phyloP scores from a whole-genome alignment of 2,888 invertebrate species.

The Eupithecia centaureata region DNA sequence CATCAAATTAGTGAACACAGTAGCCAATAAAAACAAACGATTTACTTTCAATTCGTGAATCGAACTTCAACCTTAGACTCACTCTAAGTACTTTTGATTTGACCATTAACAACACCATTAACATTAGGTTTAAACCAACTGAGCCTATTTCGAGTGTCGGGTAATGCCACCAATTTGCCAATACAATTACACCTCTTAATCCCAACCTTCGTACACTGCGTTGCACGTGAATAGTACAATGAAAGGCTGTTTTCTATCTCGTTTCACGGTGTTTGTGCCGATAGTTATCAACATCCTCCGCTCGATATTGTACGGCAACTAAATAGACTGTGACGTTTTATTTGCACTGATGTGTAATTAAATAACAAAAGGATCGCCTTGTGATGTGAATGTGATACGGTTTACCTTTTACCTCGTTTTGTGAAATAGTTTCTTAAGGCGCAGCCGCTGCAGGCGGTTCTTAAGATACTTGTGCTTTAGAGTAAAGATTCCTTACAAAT shows the following conservation, averaged over 20 bases:
- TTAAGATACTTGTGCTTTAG: no score
- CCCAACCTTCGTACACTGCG: conserved; percentile 39
- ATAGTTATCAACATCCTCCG: conserved; percentile 46
- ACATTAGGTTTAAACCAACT: neutral
- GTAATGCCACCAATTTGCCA: conserved; percentile 37
- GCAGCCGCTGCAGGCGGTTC: no score
- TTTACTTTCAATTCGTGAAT: neutral
- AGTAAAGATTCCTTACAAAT: no score
- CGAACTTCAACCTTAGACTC: neutral
- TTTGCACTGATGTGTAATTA: conserved; percentile 42
- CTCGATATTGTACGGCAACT: conserved; percentile 47
- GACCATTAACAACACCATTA: neutral
- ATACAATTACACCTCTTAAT: conserved; percentile 36
- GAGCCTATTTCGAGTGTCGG: neutral
- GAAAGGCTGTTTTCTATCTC: conserved; percentile 45
- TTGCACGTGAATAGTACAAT: conserved; percentile 38
- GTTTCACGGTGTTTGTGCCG: conserved; percentile 40
- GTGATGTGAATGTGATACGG: conserved; percentile 5
- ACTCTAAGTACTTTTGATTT: neutral
- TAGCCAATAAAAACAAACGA: conserved; percentile 8
- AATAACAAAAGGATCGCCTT: conserved; percentile 22
- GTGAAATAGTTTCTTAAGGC: neutral
- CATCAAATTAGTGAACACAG: neutral
- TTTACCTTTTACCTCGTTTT: neutral
- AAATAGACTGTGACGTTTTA: conserved; percentile 55